These are phyloP conservation scores for Ctenochaetus hawaiiensis DNA, from an alignment of 2,797 vertebrate genomes.

Conservation along the genomic window DNA sequence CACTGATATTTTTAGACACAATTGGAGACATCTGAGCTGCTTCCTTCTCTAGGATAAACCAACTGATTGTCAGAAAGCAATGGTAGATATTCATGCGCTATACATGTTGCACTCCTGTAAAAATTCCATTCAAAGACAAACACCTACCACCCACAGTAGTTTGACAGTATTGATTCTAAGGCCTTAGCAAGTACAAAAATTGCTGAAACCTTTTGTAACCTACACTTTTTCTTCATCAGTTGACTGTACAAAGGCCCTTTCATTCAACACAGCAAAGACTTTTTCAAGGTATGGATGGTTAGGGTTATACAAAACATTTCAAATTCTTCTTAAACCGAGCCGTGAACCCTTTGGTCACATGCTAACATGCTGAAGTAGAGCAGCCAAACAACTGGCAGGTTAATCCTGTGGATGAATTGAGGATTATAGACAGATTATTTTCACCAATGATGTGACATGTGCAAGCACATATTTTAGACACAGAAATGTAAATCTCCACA, in stretches of 20 bases:
- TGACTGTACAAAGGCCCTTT: not conserved
- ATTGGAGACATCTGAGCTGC: constrained; percentile 8
- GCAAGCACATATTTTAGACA: constrained; percentile 13
- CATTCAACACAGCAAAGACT: not conserved
- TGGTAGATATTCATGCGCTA: not conserved
- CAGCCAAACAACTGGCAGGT: constrained; percentile 35
- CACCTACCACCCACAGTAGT: too few relatives aligned
- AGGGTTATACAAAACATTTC: not conserved
- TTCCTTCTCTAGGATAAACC: not conserved
- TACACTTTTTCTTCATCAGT: not conserved
- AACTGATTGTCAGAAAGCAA: constrained; percentile 6
- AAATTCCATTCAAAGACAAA: not conserved
- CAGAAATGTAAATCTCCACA: not conserved
- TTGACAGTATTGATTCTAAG: not conserved
- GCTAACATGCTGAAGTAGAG: not conserved
- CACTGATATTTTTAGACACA: constrained; percentile 26
- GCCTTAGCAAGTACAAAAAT: not conserved
- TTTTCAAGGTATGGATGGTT: too few relatives aligned
- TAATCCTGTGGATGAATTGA: constrained; percentile 58
- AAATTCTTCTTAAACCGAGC: not conserved
- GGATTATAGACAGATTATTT: constrained; percentile 66
- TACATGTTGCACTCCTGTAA: not conserved
- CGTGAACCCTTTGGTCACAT: constrained; percentile 11
- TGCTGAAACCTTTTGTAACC: not conserved
- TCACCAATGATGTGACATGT: constrained; percentile 23